Evolutionary conservation across 2,113 vertebrate species (phyloP).

Genomic region (Numida meleagris): DNA sequence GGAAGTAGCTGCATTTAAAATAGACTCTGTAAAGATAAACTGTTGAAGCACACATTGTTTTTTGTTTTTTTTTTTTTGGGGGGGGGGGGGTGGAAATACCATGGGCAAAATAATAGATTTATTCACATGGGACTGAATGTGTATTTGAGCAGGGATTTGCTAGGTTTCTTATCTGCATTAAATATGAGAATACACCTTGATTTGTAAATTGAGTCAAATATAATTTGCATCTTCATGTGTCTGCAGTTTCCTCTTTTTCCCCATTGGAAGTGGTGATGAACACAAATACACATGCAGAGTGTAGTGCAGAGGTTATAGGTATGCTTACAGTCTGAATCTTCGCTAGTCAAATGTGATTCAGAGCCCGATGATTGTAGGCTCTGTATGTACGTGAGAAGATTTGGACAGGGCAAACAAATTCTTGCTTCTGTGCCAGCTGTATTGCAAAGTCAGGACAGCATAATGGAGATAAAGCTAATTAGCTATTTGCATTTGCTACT

Average conservation of each 20-base stretch:
- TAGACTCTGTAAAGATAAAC: neutral
- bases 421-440: constrained; percentile 27
- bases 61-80: neutral
- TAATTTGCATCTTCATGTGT: neutral
- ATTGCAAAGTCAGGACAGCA: constrained; percentile 17
- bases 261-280: neutral
- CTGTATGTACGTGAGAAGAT: neutral
- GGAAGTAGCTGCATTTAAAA: neutral
- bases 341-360: neutral
- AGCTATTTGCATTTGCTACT: constrained; percentile 58
- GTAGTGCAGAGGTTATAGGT: accelerated
- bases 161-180: neutral
- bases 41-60: neutral
- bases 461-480: constrained; percentile 69
- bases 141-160: neutral
- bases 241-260: neutral
- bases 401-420: neutral
- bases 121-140: neutral
- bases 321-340: accelerated
- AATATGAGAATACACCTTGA: neutral
- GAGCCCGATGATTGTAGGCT: neutral
- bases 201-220: neutral
- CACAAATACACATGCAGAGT: neutral
- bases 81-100: accelerated
- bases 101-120: neutral